Conservation (phyloP, 2,888 invertebrate genomes). For the Bimastos eiseni region DNA sequence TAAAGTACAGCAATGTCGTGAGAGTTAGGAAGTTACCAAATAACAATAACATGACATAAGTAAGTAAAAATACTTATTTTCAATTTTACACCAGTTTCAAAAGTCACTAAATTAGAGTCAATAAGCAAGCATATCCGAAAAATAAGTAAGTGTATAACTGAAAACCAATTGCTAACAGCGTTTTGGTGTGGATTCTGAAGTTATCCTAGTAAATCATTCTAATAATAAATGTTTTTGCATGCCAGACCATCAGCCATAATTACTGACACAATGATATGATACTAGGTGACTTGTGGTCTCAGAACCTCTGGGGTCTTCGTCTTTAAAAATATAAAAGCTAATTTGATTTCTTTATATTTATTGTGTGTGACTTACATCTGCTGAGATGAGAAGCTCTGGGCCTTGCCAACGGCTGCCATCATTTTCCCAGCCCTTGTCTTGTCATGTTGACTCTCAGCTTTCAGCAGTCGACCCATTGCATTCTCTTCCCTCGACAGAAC, state of each 20-base stretch:
- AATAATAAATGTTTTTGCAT: too few species aligned
- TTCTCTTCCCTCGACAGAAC: slow-evolving; percentile 93
- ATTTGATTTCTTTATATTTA: neutral
- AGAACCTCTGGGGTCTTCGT: neutral
- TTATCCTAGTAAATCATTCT: too few species aligned
- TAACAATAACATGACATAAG: neutral
- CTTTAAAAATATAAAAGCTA: neutral
- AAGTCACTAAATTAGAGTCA: neutral
- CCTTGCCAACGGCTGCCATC: slow-evolving; percentile 82
- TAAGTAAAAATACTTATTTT: neutral
- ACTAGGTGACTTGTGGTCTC: neutral
- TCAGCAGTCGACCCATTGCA: slow-evolving; percentile 87
- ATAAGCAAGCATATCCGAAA: too few species aligned
- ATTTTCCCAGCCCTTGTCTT: slow-evolving; percentile 82
- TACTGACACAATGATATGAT: too few species aligned
- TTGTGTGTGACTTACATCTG: slow-evolving; percentile 68
- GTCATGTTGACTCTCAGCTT: slow-evolving; percentile 86
- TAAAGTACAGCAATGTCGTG: too few species aligned
- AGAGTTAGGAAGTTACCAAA: neutral
- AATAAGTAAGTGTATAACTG: too few species aligned
- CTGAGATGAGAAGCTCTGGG: slow-evolving; percentile 85
- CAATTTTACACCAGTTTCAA: neutral
- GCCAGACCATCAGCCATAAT: too few species aligned
- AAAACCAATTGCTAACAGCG: too few species aligned
- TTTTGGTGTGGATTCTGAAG: too few species aligned